Base-by-base conservation (phyloP, 2,797 vertebrate species). In the Pipistrellus nathusii region DNA sequence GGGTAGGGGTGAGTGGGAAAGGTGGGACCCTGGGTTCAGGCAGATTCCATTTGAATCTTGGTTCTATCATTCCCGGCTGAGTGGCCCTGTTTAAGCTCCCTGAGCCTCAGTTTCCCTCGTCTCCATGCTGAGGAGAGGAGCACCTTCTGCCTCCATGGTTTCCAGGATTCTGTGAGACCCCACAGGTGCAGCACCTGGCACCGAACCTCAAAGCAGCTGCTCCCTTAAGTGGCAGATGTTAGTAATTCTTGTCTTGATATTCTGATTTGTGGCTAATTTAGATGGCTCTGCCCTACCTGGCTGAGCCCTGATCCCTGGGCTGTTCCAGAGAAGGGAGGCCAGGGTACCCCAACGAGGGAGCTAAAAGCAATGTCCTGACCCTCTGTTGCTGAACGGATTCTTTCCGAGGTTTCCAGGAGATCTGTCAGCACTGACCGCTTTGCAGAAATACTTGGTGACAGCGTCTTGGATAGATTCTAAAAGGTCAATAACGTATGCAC, bases 221-320 rank as follows among this genome's bases (percentile, higher is more conserved):
- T 93, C 75, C 71, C 83, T 55, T 75, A 82, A 78, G 75, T 38
- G 46, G 88, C 90, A 95, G 85, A 75, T 88, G 85, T 75, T 91
- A 91, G 57, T 69, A 66, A 86, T 81, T 91, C 68, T 86, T 5
- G 0, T 72, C 82, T 94, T 85, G 68, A 85, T 91, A 82, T 88
- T 77, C 51, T 94, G 38, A 94, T 80, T 17, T 46, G 20, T 68
- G 55, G 90, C 25, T 90, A 66, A 77, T 72, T 64, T 93, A 59
- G 91, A 88, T 55, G 23, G 32, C 64, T 89, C 85, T 84, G 46
- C 18, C 85, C 57, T 53, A 20, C 10, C 17, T 35, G 6, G 38
- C 82, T 66, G 32, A 86, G 48, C 12, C 59, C 32, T 32, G 48
- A 38, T n/a, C n/a, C 18, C 23, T 66, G 27, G 9, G n/a, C 41